Percentiles rank a stretch among this genome's conserved stretches.
These are phyloP conservation scores for Nephotettix cincticeps DNA, from an alignment of 1,140 invertebrate species.

Conservation along the genomic window DNA sequence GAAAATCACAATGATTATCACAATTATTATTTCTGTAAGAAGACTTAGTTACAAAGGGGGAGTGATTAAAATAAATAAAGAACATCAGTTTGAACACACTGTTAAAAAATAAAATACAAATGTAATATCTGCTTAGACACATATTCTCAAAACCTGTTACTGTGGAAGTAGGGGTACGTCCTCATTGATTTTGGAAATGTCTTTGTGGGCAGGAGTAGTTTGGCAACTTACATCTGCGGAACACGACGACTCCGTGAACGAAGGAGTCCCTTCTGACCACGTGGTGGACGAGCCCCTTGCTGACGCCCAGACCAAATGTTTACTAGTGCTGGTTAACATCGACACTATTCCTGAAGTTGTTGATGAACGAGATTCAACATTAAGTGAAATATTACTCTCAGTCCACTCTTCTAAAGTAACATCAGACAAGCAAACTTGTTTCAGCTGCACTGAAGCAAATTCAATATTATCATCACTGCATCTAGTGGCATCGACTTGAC, in stretches of 20 bases:
- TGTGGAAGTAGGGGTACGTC: too few relatives aligned
- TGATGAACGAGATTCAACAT: slow-evolving; percentile 60
- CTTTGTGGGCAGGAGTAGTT: too few relatives aligned
- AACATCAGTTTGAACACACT: not conserved
- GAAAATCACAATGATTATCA: too few relatives aligned
- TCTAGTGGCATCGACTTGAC: not conserved
- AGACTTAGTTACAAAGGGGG: too few relatives aligned
- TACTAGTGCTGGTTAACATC: slow-evolving; percentile 54
- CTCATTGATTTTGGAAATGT: too few relatives aligned
- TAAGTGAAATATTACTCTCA: slow-evolving; percentile 67
- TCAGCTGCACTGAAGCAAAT: slow-evolving; percentile 42
- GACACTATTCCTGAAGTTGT: slow-evolving; percentile 52
- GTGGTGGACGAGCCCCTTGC: slow-evolving; percentile 91
- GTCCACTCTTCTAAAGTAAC: slow-evolving; percentile 50
- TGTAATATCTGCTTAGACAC: too few relatives aligned
- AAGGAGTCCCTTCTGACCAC: slow-evolving; percentile 96
- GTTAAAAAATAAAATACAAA: too few relatives aligned
- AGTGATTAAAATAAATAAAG: too few relatives aligned
- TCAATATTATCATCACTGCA: not conserved
- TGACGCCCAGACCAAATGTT: slow-evolving; percentile 69
- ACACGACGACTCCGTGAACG: slow-evolving; percentile 93
- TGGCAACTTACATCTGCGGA: slow-evolving; percentile 52
- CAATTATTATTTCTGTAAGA: too few relatives aligned
- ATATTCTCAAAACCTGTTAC: too few relatives aligned
- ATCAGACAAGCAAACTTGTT: slow-evolving; percentile 48